Evolutionary conservation across 64 coral and sea anemone species (phyloP).

Genomic region (Stylophora pistillata): DNA sequence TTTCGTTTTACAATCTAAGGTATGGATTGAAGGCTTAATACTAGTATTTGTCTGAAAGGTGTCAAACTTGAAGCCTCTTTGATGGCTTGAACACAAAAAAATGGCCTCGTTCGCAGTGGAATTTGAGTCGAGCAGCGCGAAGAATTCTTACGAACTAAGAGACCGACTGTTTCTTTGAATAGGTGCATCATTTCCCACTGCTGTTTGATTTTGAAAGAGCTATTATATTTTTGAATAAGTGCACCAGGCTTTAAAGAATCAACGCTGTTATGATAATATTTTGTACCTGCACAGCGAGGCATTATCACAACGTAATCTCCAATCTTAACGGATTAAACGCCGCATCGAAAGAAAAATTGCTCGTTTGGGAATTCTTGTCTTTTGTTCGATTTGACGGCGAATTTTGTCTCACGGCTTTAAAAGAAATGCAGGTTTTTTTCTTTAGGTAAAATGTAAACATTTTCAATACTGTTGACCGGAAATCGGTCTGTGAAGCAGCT

Average conservation of each 20-base stretch:
- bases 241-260: background rate
- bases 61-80: background rate
- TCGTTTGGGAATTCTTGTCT: background rate
- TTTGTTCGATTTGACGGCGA: background rate
- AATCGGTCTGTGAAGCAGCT: background rate
- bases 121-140: background rate
- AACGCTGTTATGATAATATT: background rate
- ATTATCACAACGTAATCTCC: no score
- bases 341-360: background rate
- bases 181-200: background rate
- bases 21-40: background rate
- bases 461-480: background rate
- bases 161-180: background rate
- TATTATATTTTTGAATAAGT: background rate
- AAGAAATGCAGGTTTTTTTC: no score
- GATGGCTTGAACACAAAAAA: background rate
- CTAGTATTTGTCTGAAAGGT: background rate
- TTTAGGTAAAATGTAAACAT: background rate
- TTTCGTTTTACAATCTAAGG: background rate
- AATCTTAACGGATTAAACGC: background rate
- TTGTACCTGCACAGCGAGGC: background rate
- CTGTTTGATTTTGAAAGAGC: background rate
- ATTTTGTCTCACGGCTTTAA: background rate
- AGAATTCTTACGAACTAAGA: background rate
- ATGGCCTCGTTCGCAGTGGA: background rate